Base-by-base conservation (phyloP, 2,888 invertebrate species). In the Mythimna pallens region DNA sequence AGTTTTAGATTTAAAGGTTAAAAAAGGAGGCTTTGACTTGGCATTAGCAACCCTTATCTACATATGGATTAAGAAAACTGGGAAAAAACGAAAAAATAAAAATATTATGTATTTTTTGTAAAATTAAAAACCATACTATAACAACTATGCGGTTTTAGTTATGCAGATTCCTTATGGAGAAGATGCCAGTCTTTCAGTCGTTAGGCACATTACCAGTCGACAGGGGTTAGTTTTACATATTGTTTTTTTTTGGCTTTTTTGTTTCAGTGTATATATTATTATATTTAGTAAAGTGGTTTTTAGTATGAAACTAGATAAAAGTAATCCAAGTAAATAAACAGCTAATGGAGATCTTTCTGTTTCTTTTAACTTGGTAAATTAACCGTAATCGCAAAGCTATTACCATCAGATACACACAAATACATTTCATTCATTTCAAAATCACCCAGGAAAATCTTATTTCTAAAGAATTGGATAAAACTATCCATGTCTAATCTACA, bases 401-500 rank as follows among this genome's bases (percentile, higher is more conserved):
- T n/a, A 57, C 17, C 9, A 57, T 59, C 40, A 52, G 66, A 61
- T 54, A 36, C 14, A 57, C 52, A 50, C 22, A 58, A 70, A 59
- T 34, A n/a, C 34, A 52, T 62, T 67, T 82, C 12, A 76, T 66
- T 58, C 1, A 63, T 65, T 69, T 30, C 43, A 3, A 52, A 80
- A 80, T 80, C 72, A 25, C 40, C 12, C 47, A 14, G 50, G 50
- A 67, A 76, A 76, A 80, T 80, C 72, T 77, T 55, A 68, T 63
- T 65, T 76, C 73, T 10, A 65, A 62, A 64, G 73, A 73, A 67
- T 57, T 63, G 57, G 65, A 78, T 79, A 72, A 59, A 65, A 52
- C 54, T 57, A 78, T 76, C 70, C 72, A 65, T 57, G 70, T 73
- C 67, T 36, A 65, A 85, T 76, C 83, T 82, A 43, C 57, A 14